Base-by-base conservation (phyloP, 2,113 vertebrate species). In the Leptodactylus fuscus region DNA sequence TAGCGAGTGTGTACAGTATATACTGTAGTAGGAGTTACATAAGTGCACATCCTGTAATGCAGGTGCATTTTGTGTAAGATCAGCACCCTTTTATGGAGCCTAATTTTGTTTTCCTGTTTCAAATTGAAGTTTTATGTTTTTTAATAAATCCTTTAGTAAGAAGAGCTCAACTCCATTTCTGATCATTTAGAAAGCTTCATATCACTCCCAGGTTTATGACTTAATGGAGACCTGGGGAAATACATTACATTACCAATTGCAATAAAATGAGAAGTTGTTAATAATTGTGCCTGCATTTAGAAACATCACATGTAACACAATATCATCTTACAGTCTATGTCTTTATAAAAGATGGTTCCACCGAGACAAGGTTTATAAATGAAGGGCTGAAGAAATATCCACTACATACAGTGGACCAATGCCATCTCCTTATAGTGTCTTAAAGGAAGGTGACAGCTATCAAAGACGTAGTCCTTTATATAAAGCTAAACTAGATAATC, bases 81-180 rank as follows among this genome's bases (percentile, higher is more conserved):
- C 88, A 87, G 89, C 88, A 80, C 91, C 87, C 88, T 90, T 88
- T 87, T 87, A 77, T 58, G 53, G 32, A 79, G 6, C 53, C 18
- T 51, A 71, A 71, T 70, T 51, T 53, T 36, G 48, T 51, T 49
- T 70, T 53, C 13, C 81, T 70, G 20, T 71, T 51, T 82, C 41
- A 60, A 79, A 79, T 71, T 82, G 44, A 69, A 82, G 65, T 49
- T 82, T 75, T 75, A 75, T 75, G 44, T 75, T 75, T 75, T 79
- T 79, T 53, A 77, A 60, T 79, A 79, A 58, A 79, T 79, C 32
- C 20, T 79, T 79, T 79, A 38, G 76, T 79, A 79, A 60, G 12
- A 79, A 60, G 46, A 70, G 34, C 70, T 55, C 49, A 38, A 38
- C 51, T 24, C 48, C 67, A 74, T 74, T 74, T 83, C 49, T 41